These are phyloP conservation scores for Vanessa tameamea DNA, from an alignment of 1,140 invertebrate species.

Conservation along the genomic window DNA sequence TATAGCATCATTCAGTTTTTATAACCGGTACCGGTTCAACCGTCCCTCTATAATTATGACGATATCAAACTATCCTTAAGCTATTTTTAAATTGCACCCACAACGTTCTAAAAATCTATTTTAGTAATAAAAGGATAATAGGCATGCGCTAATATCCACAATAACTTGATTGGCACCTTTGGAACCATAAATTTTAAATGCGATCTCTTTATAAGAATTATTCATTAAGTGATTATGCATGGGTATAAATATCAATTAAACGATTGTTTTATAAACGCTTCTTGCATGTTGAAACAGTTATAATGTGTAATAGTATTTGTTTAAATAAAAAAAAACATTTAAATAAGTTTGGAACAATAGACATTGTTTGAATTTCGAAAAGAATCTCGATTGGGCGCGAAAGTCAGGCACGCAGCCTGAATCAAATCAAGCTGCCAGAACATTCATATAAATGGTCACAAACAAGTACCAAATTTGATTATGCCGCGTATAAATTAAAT, in stretches of 20 bases:
- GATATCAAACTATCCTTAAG: constrained; percentile 67
- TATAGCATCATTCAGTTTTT: constrained; percentile 76
- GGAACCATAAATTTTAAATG: constrained; percentile 49
- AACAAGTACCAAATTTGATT: constrained; percentile 73
- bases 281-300: not conserved
- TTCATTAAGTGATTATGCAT: constrained; percentile 44
- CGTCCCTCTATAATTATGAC: constrained; percentile 67
- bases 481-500: constrained; percentile 74
- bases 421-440: constrained; percentile 59
- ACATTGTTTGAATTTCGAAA: too few species aligned
- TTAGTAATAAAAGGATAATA: constrained; percentile 58
- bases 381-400: constrained; percentile 38
- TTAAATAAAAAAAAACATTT: constrained; percentile 1
- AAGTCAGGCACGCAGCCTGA: constrained; percentile 34
- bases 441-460: constrained; percentile 66
- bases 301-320: not conserved
- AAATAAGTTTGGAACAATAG: constrained; percentile 11
- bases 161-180: constrained; percentile 60
- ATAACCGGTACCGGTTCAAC: constrained; percentile 57
- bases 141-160: constrained; percentile 42
- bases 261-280: constrained; percentile 23
- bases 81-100: constrained; percentile 72
- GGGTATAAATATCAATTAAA: constrained; percentile 31
- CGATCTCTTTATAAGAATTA: constrained; percentile 35
- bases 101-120: constrained; percentile 61